Evolutionary conservation across 2,797 vertebrate genomes (phyloP), one percentile per base, ranked within the genome.

Genomic region (Odontamblyopus rebecca): DNA sequence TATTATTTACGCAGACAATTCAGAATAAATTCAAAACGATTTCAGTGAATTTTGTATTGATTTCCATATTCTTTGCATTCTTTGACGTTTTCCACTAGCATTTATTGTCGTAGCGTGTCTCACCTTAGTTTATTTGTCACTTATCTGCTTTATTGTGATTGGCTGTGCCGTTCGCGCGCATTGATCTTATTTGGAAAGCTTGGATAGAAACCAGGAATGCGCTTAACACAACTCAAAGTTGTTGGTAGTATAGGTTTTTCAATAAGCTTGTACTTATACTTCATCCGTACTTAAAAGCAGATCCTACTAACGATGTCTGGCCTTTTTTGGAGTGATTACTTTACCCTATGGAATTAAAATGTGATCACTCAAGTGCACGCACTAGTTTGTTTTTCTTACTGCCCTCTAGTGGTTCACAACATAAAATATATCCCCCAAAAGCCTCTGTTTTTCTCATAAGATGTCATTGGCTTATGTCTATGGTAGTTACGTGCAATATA

Each of bases 371-470:
- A 13, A 48, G 12, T 13, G 44, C 12, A 48, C 13, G 44, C 44
- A 48, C 54, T 57, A 13, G 54, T 57, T 26, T 26, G 54, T 27
- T 60, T 30, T 13, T 44, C n/a, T 11, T 15, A 63, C 61, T 26
- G 61, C 61, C 61, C 61, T 63, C 61, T 63, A 63, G 61, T 44
- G 61, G 61, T 41, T 23, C 19, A 12, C 38, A 38, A 4, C 32
- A 23, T 12, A 30, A 30, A 41, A 4, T 6, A 60, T 29, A 60
- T 6, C 29, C 23, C 11, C 18, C 23, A 9, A 3, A 60, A 23
- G 35, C 61, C 19, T 63, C 61, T 63, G 61, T 63, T 63, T 63
- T 44, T 44, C 61, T 44, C 61, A 63, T 63, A 41, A 41, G 19
- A 38, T 26, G n/a, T 41, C 32, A 63, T 63, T 44, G 35, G n/a